Conservation (phyloP, 1,140 invertebrate species). For the Philotrypesis tridentata region DNA sequence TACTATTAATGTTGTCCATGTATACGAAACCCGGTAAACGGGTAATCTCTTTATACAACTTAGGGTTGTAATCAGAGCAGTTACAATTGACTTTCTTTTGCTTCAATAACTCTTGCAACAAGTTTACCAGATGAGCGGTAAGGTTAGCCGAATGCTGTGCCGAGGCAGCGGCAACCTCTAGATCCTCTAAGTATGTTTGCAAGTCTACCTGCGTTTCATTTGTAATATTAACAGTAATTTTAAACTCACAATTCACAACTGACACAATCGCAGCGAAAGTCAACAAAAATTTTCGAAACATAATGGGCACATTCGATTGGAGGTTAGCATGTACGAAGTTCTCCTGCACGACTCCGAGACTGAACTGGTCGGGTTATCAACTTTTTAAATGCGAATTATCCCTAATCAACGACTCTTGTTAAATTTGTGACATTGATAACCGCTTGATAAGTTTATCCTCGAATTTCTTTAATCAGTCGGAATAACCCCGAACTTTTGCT, state of each 20-base stretch:
- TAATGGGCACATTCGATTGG: not conserved
- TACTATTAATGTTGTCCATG: not conserved
- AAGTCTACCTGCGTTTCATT: not conserved
- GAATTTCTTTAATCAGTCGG: too few species aligned
- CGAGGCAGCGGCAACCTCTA: not conserved
- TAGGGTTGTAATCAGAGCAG: not conserved
- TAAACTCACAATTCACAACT: not conserved
- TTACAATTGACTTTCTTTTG: not conserved
- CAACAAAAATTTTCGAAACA: not conserved
- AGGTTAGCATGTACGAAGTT: not conserved
- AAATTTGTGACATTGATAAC: too few species aligned
- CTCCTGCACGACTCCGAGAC: not conserved
- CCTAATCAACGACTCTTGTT: too few species aligned
- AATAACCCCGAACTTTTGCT: too few species aligned
- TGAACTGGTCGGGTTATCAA: not conserved
- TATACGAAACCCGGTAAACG: not conserved
- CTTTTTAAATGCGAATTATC: not conserved
- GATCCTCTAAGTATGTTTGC: not conserved
- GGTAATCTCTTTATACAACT: not conserved
- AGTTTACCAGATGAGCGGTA: not conserved
- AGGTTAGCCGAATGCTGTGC: not conserved
- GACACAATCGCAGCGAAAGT: not conserved
- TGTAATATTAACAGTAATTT: not conserved
- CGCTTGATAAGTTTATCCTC: too few species aligned
- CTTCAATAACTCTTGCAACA: not conserved